phyloP scores from a whole-genome alignment of 2,797 vertebrate genomes.

The Muscicapa comitata region DNA sequence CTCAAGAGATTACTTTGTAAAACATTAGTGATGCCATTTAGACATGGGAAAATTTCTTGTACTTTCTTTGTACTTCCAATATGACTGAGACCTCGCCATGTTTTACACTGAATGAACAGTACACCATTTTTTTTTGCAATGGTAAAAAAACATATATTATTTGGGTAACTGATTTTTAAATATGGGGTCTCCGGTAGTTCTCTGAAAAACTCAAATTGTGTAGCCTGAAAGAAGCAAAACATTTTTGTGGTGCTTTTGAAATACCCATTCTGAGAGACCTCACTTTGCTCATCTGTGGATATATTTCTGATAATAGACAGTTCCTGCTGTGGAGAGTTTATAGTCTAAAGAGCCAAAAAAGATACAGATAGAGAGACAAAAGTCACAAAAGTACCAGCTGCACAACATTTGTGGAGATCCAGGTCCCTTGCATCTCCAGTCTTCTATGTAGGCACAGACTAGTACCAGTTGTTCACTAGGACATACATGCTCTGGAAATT shows the following conservation, averaged over 20 bases:
- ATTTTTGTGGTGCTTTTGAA: neutral
- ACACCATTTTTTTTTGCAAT: fast-evolving
- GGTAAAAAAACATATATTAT: neutral
- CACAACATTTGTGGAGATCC: neutral
- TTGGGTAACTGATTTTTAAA: neutral
- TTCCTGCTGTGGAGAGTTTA: neutral
- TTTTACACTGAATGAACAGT: neutral
- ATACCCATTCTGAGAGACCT: neutral
- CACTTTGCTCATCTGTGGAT: neutral
- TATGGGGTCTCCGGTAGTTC: neutral
- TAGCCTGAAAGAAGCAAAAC: neutral
- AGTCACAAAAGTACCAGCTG: neutral
- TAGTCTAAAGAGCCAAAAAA: neutral
- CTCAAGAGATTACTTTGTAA: neutral
- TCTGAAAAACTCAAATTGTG: neutral
- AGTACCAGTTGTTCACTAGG: neutral
- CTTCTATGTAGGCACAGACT: neutral
- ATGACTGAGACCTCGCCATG: neutral
- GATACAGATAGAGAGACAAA: neutral
- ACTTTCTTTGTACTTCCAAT: neutral
- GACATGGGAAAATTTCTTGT: neutral
- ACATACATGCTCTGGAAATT: neutral
- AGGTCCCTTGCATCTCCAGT: neutral
- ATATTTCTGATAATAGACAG: neutral
- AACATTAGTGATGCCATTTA: neutral